Evolutionary conservation across 2,113 vertebrate species (phyloP).

Genomic region (Ellobius talpinus): DNA sequence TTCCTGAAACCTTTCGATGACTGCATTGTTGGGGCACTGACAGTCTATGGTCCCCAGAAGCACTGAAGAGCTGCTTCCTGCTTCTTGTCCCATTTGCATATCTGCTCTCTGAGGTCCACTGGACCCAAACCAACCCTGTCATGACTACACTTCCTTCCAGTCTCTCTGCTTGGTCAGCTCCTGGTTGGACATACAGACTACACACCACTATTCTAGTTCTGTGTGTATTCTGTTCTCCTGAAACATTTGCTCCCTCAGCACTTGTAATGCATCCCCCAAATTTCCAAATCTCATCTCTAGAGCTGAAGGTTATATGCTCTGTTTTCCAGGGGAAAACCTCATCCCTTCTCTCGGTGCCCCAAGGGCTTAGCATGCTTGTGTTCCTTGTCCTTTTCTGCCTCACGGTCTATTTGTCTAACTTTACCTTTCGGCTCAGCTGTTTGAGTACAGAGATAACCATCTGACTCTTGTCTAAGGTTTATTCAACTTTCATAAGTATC

Average conservation of each 20-base stretch:
- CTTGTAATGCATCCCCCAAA: not conserved
- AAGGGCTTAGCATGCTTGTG: not conserved
- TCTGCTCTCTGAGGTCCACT: not conserved
- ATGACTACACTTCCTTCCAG: not conserved
- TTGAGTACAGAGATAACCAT: not conserved
- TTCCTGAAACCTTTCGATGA: not conserved
- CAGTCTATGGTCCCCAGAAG: not conserved
- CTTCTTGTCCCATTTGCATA: not conserved
- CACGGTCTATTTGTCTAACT: not conserved
- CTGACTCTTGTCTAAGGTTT: not conserved
- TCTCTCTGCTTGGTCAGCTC: not conserved
- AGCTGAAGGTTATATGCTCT: not conserved
- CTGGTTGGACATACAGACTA: not conserved
- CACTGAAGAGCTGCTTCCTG: not conserved
- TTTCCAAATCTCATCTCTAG: not conserved
- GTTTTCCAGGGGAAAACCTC: not conserved
- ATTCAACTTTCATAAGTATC: not conserved
- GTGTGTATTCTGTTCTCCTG: not conserved
- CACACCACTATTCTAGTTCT: not conserved
- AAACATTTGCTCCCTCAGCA: not conserved
- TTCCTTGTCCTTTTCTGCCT: not conserved
- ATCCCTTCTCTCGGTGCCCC: not conserved
- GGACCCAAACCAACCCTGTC: not conserved
- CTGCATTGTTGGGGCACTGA: not conserved
- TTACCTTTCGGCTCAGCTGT: not conserved